These are phyloP conservation scores for Caenorhabditis remanei DNA, from an alignment of 1,140 invertebrate genomes.

Conservation along the genomic window DNA sequence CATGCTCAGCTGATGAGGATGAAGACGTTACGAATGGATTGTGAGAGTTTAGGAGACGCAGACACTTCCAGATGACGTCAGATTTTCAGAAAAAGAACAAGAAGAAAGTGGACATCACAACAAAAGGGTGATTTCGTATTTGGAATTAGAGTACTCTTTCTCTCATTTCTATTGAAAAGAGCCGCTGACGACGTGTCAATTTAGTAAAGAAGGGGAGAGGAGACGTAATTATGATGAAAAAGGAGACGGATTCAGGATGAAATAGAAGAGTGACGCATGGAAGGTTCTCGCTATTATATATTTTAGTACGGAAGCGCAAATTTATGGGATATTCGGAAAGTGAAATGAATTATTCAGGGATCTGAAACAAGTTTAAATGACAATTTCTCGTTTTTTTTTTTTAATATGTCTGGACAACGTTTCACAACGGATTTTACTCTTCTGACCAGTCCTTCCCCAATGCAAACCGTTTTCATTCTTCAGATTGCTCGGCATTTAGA, in stretches of 20 bases:
- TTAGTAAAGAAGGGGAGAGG: background rate
- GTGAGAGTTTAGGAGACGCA: constrained; percentile 18
- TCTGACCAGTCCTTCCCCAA: too few species aligned
- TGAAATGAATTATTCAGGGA: background rate
- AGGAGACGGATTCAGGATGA: constrained; percentile 22
- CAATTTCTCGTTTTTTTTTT: background rate
- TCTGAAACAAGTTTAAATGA: background rate
- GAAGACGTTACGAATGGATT: background rate
- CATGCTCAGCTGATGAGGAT: constrained; percentile 20
- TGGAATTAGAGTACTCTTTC: background rate
- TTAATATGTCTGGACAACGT: too few species aligned
- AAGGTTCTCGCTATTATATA: background rate
- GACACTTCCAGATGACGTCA: background rate
- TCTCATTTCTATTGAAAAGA: background rate
- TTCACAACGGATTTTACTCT: too few species aligned
- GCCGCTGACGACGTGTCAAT: background rate
- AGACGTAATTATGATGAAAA: constrained; percentile 22
- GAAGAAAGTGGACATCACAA: background rate
- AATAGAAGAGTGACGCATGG: background rate
- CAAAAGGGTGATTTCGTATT: constrained; percentile 11
- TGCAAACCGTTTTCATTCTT: too few species aligned
- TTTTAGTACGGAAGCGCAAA: too few species aligned
- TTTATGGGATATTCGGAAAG: too few species aligned
- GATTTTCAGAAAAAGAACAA: constrained; percentile 18
- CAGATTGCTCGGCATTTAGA: too few species aligned